Evolutionary conservation across 2,797 vertebrate species (phyloP).

Genomic region (Aplochiton taeniatus): DNA sequence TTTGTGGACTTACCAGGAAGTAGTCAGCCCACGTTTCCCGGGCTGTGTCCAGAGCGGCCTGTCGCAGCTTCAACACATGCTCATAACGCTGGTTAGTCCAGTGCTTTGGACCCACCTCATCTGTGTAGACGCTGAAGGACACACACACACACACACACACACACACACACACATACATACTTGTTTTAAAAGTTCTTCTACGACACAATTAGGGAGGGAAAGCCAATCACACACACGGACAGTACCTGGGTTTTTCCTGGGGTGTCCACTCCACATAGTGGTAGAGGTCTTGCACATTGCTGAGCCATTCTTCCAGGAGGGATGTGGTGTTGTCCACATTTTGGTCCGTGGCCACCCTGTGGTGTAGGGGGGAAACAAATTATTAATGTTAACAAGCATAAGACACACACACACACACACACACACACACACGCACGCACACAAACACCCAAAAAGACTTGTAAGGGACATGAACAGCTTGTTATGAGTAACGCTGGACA

Average conservation of each 20-base stretch:
- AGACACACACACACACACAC: not conserved
- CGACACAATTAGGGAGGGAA: too few species aligned
- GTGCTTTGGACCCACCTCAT: constrained; percentile 86
- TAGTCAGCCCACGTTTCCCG: constrained; percentile 89
- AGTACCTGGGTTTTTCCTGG: constrained; percentile 76
- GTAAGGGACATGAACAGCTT: too few species aligned
- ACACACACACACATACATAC: constrained; percentile 1
- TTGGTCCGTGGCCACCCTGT: constrained; percentile 91
- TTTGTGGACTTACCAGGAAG: constrained; percentile 76
- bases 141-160: constrained; percentile 1
- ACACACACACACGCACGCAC: not conserved
- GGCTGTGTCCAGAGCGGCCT: constrained; percentile 84
- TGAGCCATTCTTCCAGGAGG: constrained; percentile 86
- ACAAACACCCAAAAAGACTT: too few species aligned
- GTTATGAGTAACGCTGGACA: too few species aligned
- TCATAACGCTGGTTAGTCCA: constrained; percentile 86
- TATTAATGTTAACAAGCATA: too few species aligned
- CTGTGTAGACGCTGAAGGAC: constrained; percentile 68
- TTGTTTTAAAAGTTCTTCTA: too few species aligned
- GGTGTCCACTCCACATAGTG: constrained; percentile 92
- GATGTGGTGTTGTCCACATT: constrained; percentile 84
- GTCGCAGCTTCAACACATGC: constrained; percentile 87
- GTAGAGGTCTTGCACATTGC: constrained; percentile 82
- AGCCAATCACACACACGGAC: not conserved
- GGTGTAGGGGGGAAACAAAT: not conserved